Evolutionary conservation across 2,888 invertebrate species (phyloP).

Genomic region (Drosophila merina): DNA sequence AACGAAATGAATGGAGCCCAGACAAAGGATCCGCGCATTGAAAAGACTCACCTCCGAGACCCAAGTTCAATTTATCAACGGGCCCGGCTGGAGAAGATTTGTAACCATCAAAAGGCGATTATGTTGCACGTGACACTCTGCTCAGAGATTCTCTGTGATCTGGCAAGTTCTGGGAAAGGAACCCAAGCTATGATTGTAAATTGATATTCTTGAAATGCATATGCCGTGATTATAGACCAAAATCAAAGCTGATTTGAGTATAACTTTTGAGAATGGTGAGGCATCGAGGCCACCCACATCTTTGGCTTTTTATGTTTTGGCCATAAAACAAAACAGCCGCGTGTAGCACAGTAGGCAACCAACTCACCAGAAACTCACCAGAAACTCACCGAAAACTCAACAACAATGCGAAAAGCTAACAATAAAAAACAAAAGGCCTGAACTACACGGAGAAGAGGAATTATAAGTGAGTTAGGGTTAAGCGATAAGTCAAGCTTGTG

Average conservation of each 20-base stretch:
- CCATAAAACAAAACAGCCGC: conserved; percentile 26
- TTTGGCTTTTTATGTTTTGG: conserved; percentile 23
- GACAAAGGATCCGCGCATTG: conserved; percentile 47
- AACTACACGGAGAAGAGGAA: conserved; percentile 21
- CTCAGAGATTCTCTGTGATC: conserved; percentile 44
- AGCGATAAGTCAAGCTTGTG: conserved; percentile 55
- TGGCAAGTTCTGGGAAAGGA: conserved; percentile 42
- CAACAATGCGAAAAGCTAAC: conserved; percentile 43
- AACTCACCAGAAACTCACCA: neutral
- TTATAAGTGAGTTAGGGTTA: conserved; percentile 51
- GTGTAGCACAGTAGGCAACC: conserved; percentile 57
- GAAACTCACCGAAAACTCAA: conserved; percentile 18
- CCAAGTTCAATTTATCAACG: conserved; percentile 65
- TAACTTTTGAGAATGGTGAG: conserved; percentile 35
- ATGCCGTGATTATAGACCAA: conserved; percentile 42
- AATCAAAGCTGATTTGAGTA: conserved; percentile 50
- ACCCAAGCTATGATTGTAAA: conserved; percentile 42
- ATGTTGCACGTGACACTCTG: conserved; percentile 77
- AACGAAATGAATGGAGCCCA: conserved; percentile 32
- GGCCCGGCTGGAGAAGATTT: conserved; percentile 14
- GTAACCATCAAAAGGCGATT: conserved; percentile 67
- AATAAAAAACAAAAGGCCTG: conserved; percentile 27
- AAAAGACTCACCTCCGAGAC: conserved; percentile 30
- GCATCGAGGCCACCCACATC: conserved; percentile 58
- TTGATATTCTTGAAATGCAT: conserved; percentile 56